Conservation (phyloP, 2,888 invertebrate species). For the Nephrotoma flavescens region DNA sequence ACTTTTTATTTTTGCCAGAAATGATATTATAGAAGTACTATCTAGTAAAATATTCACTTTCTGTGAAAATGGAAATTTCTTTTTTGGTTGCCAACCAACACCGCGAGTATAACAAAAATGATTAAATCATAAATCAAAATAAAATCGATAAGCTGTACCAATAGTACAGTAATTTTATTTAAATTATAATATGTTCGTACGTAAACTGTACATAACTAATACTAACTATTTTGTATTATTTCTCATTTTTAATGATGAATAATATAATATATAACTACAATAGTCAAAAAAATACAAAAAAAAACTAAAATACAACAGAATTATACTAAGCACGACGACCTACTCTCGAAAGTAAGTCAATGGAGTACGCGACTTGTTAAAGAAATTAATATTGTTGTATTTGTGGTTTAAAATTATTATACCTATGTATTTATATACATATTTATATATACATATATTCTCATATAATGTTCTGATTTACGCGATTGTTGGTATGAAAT, state of each 20-base stretch:
- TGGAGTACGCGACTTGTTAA: slow-evolving; percentile 4
- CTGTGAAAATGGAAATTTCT: too few species aligned
- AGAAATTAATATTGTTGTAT: background rate
- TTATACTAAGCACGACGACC: background rate
- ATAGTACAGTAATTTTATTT: background rate
- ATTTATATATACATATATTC: background rate
- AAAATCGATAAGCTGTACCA: background rate
- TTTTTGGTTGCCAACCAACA: too few species aligned
- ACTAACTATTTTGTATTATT: background rate
- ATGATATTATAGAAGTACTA: too few species aligned
- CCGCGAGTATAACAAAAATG: too few species aligned
- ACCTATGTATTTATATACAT: background rate
- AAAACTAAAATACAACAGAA: background rate
- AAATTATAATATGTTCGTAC: background rate
- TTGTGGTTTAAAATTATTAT: background rate
- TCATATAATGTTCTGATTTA: background rate
- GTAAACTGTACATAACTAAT: background rate
- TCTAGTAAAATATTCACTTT: too few species aligned
- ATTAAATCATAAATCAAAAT: background rate
- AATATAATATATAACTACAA: background rate
- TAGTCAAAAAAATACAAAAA: background rate
- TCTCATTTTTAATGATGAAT: background rate
- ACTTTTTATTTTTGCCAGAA: too few species aligned
- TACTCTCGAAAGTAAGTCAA: slow-evolving; percentile 5
- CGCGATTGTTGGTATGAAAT: background rate